Base-by-base conservation (phyloP, 2,888 invertebrate species). In the Pyrrhia umbra region DNA sequence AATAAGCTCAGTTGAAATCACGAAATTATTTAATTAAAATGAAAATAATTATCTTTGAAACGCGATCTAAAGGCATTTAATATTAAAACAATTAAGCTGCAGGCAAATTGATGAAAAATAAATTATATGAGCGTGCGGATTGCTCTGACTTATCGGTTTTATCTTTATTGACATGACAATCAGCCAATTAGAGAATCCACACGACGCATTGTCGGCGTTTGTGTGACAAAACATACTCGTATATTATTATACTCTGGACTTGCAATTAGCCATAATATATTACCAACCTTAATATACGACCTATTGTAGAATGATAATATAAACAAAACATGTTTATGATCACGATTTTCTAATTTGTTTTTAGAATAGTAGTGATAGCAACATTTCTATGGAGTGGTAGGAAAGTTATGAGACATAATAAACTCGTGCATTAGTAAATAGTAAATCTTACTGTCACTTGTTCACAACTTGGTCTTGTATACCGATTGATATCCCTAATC, bases 161-260 rank as follows among this genome's bases (percentile, higher is more conserved):
- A 88, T 88, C 85, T 82, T 47, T 83, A 85, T 83, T 86, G 88
- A 86, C 88, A 83, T 77, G 77, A 90, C 89, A 89, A 90, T 90
- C 87, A 77, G 72, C 89, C 88, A 90, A 89, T 90, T 90, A 89
- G 82, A 71, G 78, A 75, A 59, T 55, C 58, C 69, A 76, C 77
- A 63, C 68, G 66, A 60, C 23, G 52, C 47, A 71, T 74, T 77
- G 75, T 75, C 68, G 68, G 68, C 56, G 9, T 47, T 62, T 63
- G 57, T 68, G 74, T 50, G 58, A 79, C 71, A 54, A 50, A 68
- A 78, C 75, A 50, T 46, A 60, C 55, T 55, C 43, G 25, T 72
- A 34, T 54, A 57, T n/a, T n/a, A n/a, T n/a, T n/a, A 51, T 74
- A 65, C 50, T 60, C 45, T 56, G 34, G 45, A 52, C 59, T 60